Percentiles rank a stretch among this genome's conserved stretches.
These are phyloP conservation scores for Notodonta dromedarius DNA, from an alignment of 2,888 invertebrate genomes.

Conservation along the genomic window DNA sequence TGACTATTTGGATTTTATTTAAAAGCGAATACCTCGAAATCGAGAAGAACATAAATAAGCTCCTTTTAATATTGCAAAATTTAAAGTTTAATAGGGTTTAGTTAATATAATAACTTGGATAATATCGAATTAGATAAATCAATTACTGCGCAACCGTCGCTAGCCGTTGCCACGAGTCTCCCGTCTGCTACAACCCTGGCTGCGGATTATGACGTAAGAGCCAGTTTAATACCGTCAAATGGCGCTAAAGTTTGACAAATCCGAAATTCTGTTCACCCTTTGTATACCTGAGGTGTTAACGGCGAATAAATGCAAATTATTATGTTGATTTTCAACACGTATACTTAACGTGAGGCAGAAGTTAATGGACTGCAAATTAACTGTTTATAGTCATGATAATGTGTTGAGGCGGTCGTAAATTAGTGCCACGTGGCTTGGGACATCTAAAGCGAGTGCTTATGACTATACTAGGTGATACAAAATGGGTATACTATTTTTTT, in stretches of 20 bases:
- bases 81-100: no score
- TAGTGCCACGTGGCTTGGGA: not conserved
- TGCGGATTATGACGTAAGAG: constrained; percentile 34
- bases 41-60: no score
- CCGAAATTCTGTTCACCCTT: constrained; percentile 25
- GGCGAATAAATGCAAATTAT: constrained; percentile 32
- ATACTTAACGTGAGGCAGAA: not conserved
- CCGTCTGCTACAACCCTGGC: constrained; percentile 2
- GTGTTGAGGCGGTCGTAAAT: no score
- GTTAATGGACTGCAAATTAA: constrained; percentile 5
- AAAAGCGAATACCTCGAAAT: no score
- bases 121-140: not conserved
- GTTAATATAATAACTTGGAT: no score
- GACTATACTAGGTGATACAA: no score
- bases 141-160: not conserved
- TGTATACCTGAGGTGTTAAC: constrained; percentile 26
- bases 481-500: no score
- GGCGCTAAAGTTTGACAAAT: constrained; percentile 33
- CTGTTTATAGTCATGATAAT: not conserved
- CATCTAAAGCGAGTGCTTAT: not conserved
- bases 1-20: no score
- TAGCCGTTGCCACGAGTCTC: not conserved
- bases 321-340: constrained; percentile 24
- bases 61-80: no score
- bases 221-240: constrained; percentile 27